Percentiles rank a stretch among this genome's conserved stretches.
These are phyloP conservation scores for Anabas testudineus DNA, from an alignment of 2,797 vertebrate genomes.

Conservation along the genomic window DNA sequence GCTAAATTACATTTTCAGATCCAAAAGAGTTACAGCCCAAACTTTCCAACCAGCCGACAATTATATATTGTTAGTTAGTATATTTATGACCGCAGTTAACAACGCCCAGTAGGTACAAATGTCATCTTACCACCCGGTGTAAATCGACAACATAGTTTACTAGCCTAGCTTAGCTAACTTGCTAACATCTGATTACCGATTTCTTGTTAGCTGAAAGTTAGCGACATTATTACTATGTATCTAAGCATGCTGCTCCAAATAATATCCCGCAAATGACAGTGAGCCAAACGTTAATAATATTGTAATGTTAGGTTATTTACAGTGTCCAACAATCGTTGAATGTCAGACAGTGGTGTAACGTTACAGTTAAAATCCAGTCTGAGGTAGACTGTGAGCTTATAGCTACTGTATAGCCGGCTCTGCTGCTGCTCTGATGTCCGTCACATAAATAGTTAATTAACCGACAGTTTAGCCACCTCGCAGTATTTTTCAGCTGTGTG, in stretches of 20 bases:
- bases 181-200: conserved; percentile 41
- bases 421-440: conserved; percentile 26
- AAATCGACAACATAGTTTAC: conserved; percentile 28
- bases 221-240: background rate
- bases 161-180: conserved; percentile 56
- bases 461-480: conserved; percentile 29
- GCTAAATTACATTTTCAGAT: background rate
- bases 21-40: background rate
- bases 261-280: fast-evolving
- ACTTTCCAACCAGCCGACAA: fast-evolving
- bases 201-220: conserved; percentile 21
- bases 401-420: background rate
- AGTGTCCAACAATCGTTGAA: background rate
- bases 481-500: conserved; percentile 36
- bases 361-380: background rate
- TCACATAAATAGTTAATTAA: conserved; percentile 61
- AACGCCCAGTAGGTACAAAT: background rate
- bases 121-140: background rate
- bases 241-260: background rate
- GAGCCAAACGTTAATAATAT: fast-evolving
- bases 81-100: fast-evolving
- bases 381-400: background rate
- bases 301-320: background rate
- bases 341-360: background rate
- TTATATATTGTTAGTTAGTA: fast-evolving